Conservation (phyloP, 2,113 vertebrate genomes). For the Thunnus maccoyii region DNA sequence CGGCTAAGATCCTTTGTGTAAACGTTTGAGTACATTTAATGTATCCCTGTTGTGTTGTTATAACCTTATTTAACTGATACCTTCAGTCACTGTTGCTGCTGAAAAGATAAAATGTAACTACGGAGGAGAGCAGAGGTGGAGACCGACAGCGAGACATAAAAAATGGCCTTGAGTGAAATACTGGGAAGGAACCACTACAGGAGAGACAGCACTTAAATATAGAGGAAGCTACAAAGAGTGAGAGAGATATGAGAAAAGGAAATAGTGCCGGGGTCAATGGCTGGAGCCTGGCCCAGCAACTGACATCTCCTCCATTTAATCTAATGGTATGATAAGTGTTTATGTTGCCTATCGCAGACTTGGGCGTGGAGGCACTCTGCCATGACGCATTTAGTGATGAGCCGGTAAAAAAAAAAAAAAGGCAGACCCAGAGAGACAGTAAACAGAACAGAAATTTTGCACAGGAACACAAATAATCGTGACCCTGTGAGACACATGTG, state of each 20-base stretch:
- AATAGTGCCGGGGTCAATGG: slow-evolving; percentile 55
- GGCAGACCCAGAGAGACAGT: slow-evolving; percentile 2
- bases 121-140: slow-evolving; percentile 11
- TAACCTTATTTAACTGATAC: slow-evolving; percentile 36
- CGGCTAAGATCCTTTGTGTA: slow-evolving; percentile 8
- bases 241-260: slow-evolving; percentile 48
- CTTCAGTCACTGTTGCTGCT: background rate
- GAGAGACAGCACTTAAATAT: slow-evolving; percentile 40
- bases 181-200: slow-evolving; percentile 34
- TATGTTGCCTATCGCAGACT: slow-evolving; percentile 43
- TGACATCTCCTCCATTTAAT: slow-evolving; percentile 68
- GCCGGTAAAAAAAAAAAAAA: slow-evolving; percentile 30
- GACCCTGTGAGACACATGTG: slow-evolving; percentile 10
- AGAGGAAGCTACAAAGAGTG: slow-evolving; percentile 27
- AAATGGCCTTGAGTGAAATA: slow-evolving; percentile 61
- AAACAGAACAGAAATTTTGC: background rate
- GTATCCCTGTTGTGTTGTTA: slow-evolving; percentile 29
- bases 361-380: slow-evolving; percentile 11
- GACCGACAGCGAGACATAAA: slow-evolving; percentile 50
- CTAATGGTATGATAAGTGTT: slow-evolving; percentile 69
- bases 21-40: slow-evolving; percentile 42
- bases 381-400: slow-evolving; percentile 46
- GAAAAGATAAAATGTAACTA: slow-evolving; percentile 33
- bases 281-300: slow-evolving; percentile 54
- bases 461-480: background rate